phyloP scores from a whole-genome alignment of 2,888 invertebrate species.

The Pardosa pseudoannulata region DNA sequence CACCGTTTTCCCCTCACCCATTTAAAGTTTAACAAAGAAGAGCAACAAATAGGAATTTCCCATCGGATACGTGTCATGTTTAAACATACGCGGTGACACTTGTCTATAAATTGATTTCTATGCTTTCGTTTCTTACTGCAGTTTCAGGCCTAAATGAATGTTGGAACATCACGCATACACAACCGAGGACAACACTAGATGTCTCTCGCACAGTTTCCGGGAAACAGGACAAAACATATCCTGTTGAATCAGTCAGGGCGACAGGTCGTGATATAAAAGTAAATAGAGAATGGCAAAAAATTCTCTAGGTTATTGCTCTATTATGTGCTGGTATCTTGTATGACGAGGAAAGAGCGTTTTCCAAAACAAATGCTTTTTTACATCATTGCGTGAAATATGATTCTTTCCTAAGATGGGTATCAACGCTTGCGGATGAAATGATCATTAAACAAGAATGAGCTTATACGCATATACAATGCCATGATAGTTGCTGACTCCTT shows the following conservation, averaged over 20 bases:
- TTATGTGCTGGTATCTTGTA: conserved; percentile 24
- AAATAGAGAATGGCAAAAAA: conserved; percentile 26
- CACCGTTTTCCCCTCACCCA: not conserved
- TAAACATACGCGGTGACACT: not conserved
- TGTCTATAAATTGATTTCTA: not conserved
- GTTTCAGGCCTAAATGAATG: not conserved
- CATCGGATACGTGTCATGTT: not conserved
- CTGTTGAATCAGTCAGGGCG: conserved; percentile 61
- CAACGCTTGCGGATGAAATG: no score
- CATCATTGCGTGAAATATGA: not conserved
- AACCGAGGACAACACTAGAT: conserved; percentile 18
- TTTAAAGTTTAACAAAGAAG: not conserved
- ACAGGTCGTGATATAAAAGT: conserved; percentile 14
- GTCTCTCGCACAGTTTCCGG: conserved; percentile 41
- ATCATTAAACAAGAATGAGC: no score
- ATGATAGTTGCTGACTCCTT: no score
- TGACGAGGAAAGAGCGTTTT: not conserved
- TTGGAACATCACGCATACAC: not conserved
- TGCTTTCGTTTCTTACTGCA: not conserved
- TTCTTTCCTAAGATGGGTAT: not conserved
- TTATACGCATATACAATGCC: no score
- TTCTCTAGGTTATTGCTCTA: conserved; percentile 55
- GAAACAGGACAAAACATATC: conserved; percentile 62
- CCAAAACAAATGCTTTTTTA: not conserved
- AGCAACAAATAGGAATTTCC: not conserved